Evolutionary conservation across 2,888 invertebrate species (phyloP).

Genomic region (Toxonevra muliebris): DNA sequence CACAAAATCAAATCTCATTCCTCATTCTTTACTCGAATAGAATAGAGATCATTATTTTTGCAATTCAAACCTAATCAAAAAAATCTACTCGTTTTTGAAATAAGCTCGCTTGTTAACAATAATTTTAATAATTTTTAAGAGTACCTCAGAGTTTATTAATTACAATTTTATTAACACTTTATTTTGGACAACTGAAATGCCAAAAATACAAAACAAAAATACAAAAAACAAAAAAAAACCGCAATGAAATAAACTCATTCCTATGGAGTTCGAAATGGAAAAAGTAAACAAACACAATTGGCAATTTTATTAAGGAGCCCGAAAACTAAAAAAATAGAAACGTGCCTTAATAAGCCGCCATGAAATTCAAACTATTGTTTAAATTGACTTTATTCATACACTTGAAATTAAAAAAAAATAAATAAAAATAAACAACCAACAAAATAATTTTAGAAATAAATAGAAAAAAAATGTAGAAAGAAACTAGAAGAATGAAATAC

Average conservation of each 20-base stretch:
- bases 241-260: no score
- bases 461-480: no score
- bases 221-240: no score
- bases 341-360: conserved; percentile 17
- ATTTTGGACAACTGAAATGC: not conserved
- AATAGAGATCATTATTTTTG: not conserved
- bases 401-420: not conserved
- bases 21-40: no score
- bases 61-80: not conserved
- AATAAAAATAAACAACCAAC: no score
- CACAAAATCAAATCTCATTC: no score
- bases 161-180: conserved; percentile 21
- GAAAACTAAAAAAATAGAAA: conserved; percentile 6
- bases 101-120: not conserved
- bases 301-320: conserved; percentile 14
- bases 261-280: not conserved
- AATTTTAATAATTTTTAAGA: not conserved
- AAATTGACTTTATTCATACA: conserved; percentile 16
- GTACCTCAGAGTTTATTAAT: conserved; percentile 17
- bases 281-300: conserved; percentile 16
- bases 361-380: conserved; percentile 34
- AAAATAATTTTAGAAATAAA: not conserved
- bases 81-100: no score
- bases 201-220: not conserved
- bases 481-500: not conserved